These are phyloP conservation scores for Onychostruthus taczanowskii DNA, from an alignment of 2,113 vertebrate genomes.

Conservation along the genomic window DNA sequence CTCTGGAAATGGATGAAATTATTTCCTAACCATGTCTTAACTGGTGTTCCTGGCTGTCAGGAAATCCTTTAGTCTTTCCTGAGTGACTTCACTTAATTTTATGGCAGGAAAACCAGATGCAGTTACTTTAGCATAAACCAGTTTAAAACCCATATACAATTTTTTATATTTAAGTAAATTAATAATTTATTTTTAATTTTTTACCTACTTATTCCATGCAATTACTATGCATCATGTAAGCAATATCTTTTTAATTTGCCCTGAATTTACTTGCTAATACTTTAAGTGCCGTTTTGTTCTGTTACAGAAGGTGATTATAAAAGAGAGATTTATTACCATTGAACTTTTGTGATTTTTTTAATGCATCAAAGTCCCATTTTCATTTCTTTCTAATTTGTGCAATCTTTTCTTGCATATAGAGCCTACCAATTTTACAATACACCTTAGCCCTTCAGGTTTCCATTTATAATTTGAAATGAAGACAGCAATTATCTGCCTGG, in stretches of 20 bases:
- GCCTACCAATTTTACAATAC: background rate
- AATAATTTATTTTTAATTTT: slow-evolving; percentile 12
- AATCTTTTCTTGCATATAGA: background rate
- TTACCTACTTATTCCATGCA: slow-evolving; percentile 1
- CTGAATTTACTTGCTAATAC: background rate
- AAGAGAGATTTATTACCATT: background rate
- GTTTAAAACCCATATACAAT: background rate
- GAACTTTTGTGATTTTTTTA: background rate
- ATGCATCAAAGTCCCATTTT: background rate
- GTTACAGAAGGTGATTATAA: background rate
- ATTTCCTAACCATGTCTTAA: background rate
- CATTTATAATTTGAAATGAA: background rate
- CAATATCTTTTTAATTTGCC: background rate
- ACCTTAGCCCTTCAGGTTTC: background rate
- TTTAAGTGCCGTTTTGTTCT: background rate
- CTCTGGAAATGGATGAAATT: background rate
- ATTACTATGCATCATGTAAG: background rate
- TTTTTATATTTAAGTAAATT: background rate
- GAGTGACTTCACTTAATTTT: background rate
- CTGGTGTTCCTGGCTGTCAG: background rate
- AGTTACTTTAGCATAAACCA: background rate
- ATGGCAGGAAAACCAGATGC: background rate
- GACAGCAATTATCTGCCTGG: background rate
- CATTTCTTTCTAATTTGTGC: background rate
- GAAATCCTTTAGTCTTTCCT: background rate